Evolutionary conservation across 2,797 vertebrate species (phyloP).

Genomic region (Cirrhinus mrigala): DNA sequence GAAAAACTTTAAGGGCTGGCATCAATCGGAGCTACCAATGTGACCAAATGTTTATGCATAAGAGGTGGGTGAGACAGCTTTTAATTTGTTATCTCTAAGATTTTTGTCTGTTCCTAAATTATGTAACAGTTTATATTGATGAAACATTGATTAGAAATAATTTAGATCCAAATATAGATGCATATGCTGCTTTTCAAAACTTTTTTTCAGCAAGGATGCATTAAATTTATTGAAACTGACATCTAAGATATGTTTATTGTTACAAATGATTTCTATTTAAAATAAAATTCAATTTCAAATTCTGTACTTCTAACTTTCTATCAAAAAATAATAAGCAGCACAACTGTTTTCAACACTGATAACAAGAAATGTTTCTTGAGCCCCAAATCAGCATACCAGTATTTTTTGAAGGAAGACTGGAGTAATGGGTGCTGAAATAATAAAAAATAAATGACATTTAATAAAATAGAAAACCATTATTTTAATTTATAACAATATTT

Average conservation of each 20-base stretch:
- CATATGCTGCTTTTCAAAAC: not conserved
- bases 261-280: too few relatives aligned
- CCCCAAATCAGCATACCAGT: not conserved
- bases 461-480: not conserved
- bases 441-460: not conserved
- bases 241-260: too few relatives aligned
- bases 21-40: not conserved
- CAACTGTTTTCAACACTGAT: not conserved
- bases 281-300: too few relatives aligned
- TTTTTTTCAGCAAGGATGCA: not conserved
- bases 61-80: not conserved
- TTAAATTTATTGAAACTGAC: not conserved
- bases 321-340: not conserved
- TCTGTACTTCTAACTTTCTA: not conserved
- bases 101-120: not conserved
- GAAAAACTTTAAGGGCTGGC: not conserved
- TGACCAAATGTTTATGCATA: conserved; percentile 25
- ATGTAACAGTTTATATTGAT: not conserved
- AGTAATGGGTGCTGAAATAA: not conserved
- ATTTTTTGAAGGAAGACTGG: not conserved
- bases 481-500: not conserved
- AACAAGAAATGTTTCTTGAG: not conserved
- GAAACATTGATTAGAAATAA: not conserved
- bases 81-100: not conserved
- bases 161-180: not conserved